Percentiles rank a stretch among this genome's conserved stretches.
Conservation (phyloP, 2,797 vertebrate genomes). For the Euphonia xanthogaster region DNA sequence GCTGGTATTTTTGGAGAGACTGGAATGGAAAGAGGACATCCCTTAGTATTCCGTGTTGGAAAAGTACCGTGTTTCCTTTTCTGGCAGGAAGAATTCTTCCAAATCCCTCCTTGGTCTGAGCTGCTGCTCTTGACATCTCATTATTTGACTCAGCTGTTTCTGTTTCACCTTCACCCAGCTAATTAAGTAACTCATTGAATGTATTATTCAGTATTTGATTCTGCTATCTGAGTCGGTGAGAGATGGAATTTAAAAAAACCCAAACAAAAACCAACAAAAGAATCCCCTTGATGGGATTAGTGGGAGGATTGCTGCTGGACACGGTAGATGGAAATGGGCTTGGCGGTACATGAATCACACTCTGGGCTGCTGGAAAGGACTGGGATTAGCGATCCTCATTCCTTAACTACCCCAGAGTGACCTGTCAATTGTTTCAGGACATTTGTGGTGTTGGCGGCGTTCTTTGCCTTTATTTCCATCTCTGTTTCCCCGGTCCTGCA, state of each 20-base stretch:
- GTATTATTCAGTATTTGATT: conserved; percentile 71
- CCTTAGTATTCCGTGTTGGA: conserved; percentile 54
- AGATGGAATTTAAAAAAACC: background rate
- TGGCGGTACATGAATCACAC: background rate
- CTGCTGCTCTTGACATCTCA: conserved; percentile 66
- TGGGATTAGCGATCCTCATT: background rate
- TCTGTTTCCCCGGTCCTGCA: background rate
- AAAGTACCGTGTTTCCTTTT: conserved; percentile 47
- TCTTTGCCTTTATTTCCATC: background rate
- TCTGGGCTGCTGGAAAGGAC: background rate
- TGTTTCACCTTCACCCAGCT: conserved; percentile 75
- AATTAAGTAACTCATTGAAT: conserved; percentile 76
- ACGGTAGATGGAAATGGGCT: background rate
- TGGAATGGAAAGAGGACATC: conserved; percentile 54
- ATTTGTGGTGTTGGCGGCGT: background rate
- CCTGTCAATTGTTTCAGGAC: background rate
- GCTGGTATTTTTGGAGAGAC: conserved; percentile 14
- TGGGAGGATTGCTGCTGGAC: background rate
- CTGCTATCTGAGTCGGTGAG: conserved; percentile 28
- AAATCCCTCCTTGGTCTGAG: conserved; percentile 61
- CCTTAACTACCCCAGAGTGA: background rate
- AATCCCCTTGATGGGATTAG: conserved; percentile 26
- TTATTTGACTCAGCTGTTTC: conserved; percentile 74
- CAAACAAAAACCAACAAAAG: background rate
- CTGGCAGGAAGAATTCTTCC: conserved; percentile 60